phyloP scores from a whole-genome alignment of 2,797 vertebrate species.

The Aldrovandia affinis region DNA sequence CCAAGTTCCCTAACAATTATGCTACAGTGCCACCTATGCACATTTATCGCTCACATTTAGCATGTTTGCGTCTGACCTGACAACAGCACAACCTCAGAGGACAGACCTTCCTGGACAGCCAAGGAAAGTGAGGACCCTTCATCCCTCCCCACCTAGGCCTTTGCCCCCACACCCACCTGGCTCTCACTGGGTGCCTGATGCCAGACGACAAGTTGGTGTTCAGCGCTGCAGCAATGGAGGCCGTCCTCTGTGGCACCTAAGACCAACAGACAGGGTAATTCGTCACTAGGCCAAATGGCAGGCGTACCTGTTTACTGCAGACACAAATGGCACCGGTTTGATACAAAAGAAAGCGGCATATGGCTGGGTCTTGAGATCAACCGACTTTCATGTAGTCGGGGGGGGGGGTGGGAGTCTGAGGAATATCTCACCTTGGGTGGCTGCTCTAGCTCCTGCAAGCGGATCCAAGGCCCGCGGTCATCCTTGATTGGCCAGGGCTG shows the following conservation, averaged over 20 bases:
- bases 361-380: too few relatives aligned
- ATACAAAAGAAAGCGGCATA: background rate
- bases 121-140: background rate
- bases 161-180: slow-evolving; percentile 72
- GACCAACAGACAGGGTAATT: background rate
- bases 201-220: slow-evolving; percentile 86
- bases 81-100: background rate
- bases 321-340: background rate
- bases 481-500: slow-evolving; percentile 71
- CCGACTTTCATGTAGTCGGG: too few relatives aligned
- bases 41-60: background rate
- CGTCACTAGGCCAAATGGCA: background rate
- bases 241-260: slow-evolving; percentile 90
- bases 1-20: too few relatives aligned
- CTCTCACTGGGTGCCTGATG: slow-evolving; percentile 84
- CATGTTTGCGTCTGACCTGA: background rate
- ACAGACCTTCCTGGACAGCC: background rate
- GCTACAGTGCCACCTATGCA: too few relatives aligned
- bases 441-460: slow-evolving; percentile 81
- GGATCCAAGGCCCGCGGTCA: slow-evolving; percentile 84
- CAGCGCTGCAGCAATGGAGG: slow-evolving; percentile 89
- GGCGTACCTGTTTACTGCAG: background rate
- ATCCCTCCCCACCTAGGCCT: background rate
- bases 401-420: background rate
- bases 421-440: slow-evolving; percentile 76